These are phyloP conservation scores for Muscicapa striata DNA, from an alignment of 2,797 vertebrate genomes.

Conservation along the genomic window DNA sequence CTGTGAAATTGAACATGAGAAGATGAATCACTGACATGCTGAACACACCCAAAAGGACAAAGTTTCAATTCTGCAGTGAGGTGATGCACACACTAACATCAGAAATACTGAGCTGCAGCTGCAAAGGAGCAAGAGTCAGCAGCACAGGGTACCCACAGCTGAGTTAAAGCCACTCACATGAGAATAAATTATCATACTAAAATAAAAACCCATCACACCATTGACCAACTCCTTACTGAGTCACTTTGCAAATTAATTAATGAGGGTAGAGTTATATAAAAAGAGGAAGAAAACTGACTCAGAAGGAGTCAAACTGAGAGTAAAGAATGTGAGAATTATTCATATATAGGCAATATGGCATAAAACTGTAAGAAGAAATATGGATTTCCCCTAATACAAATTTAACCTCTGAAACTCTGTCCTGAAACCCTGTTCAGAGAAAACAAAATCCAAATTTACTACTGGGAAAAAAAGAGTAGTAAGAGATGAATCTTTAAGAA, in stretches of 20 bases:
- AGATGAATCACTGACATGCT: not conserved
- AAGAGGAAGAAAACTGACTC: not conserved
- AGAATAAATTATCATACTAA: not conserved
- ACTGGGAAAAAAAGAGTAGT: not conserved
- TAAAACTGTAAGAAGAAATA: not conserved
- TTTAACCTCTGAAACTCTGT: not conserved
- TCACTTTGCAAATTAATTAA: not conserved
- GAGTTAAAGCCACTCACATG: not conserved
- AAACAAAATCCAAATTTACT: not conserved
- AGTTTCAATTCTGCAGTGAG: not conserved
- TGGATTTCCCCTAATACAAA: not conserved
- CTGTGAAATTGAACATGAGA: not conserved
- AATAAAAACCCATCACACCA: not conserved
- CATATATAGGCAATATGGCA: not conserved
- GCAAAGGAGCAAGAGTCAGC: not conserved
- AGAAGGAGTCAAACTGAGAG: not conserved
- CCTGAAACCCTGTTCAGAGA: not conserved
- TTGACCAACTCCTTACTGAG: not conserved
- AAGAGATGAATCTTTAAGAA: not conserved
- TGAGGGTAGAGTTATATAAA: not conserved
- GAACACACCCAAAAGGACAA: not conserved
- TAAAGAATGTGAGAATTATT: not conserved
- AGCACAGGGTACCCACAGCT: rapidly evolving
- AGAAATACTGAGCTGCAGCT: not conserved
- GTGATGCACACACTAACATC: not conserved